Base-by-base conservation (phyloP, 1,140 invertebrate species). In the Drosophila sulfurigaster region DNA sequence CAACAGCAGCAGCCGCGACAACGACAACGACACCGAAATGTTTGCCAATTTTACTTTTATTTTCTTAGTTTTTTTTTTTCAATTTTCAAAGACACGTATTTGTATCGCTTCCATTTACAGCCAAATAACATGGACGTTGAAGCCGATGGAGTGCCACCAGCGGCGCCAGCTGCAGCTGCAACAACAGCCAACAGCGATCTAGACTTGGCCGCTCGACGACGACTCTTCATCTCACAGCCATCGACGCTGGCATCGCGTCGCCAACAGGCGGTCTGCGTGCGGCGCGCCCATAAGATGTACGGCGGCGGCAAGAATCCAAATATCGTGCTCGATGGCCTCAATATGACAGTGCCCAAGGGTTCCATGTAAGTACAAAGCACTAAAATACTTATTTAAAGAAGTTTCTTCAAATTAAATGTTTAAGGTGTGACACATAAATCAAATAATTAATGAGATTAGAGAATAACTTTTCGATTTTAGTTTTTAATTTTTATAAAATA, bases 321-420 rank as follows among this genome's bases (percentile, higher is more conserved):
- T 77, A 94, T 97, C 38, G 96, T 98, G 6, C 93, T 99, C 15
- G 96, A 96, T 87, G 96, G 97, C 30, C 94, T 98, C 28, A 97
- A 97, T 83, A 97, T 98, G 96, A 97, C 96, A 11, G 97, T 98
- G 11, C 95, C 96, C 48, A 97, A 98, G 92, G 97, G 97, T 59
- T 95, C 96, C 46, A 98, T 98, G 97, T 98, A 94, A 96, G 96
- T 96, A 71, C 30, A 56, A n/a, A 52, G 28, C 5, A 13, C 28
- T 25, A n/a, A 13, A 52, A 48, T 64, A 54, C 52, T 15, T 52
- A 35, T 32, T 45, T 51, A 13, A 11, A 32, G 5, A 25, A 25
- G 3, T 25, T 25, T 25, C 20, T 25, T 25, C 20, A 25, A 25
- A 25, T 25, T 25, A 4, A 25, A 32, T 32, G 30, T 25, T 38